These are phyloP conservation scores for Diarsia dahlii DNA, from an alignment of 2,888 invertebrate species.

Conservation along the genomic window DNA sequence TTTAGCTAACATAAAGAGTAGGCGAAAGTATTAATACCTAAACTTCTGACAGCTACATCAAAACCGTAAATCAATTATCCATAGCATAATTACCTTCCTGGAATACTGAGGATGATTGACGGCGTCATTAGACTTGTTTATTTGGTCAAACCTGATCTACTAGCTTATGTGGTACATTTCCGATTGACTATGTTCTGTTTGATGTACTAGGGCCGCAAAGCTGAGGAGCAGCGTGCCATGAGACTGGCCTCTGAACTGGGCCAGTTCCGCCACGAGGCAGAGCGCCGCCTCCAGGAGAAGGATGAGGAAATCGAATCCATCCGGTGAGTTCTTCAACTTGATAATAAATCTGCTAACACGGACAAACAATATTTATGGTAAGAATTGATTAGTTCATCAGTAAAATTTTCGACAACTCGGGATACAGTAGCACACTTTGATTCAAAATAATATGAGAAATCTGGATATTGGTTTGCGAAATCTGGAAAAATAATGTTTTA, in stretches of 20 bases:
- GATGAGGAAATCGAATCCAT: conserved; percentile 99
- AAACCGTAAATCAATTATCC: conserved; percentile 26
- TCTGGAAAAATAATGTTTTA: not conserved
- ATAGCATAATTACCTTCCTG: conserved; percentile 37
- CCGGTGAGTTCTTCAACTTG: conserved; percentile 93
- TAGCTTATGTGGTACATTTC: conserved; percentile 4
- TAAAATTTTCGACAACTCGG: not conserved
- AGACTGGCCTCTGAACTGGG: conserved; percentile 98
- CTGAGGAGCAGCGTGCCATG: conserved; percentile 98
- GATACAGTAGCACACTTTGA: not conserved
- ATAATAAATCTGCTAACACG: not conserved
- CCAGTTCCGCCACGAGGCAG: conserved; percentile 98
- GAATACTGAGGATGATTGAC: conserved; percentile 21
- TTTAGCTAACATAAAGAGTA: not conserved
- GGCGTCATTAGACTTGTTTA: conserved; percentile 11
- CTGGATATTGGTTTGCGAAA: not conserved
- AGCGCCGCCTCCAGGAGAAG: conserved; percentile 99
- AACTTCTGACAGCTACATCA: conserved; percentile 29
- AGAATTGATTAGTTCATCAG: not conserved
- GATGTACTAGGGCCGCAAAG: conserved; percentile 95
- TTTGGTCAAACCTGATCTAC: not conserved
- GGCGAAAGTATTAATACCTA: conserved; percentile 5
- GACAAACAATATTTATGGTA: not conserved
- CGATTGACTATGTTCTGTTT: conserved; percentile 19
- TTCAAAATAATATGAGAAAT: not conserved